phyloP scores from a whole-genome alignment of 2,797 vertebrate species.

The Channa striata region DNA sequence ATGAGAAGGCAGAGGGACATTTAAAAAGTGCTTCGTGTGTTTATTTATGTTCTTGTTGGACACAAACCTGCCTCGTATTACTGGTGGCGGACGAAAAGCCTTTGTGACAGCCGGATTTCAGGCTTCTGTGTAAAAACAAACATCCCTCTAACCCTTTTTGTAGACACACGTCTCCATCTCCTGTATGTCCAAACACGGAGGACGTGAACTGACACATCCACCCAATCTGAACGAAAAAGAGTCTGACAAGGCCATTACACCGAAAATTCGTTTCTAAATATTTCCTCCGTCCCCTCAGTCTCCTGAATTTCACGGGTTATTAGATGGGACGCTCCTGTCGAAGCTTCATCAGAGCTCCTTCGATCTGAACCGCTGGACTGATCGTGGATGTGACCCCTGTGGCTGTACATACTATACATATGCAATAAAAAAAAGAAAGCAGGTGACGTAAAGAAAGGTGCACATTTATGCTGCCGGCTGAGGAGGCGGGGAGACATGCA shows the following conservation, averaged over 20 bases:
- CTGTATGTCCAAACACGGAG: slow-evolving; percentile 29
- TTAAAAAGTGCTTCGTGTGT: too few species aligned
- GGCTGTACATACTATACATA: not conserved
- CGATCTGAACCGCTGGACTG: slow-evolving; percentile 43
- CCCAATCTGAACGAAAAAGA: slow-evolving; percentile 13
- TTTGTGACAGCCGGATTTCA: slow-evolving; percentile 27
- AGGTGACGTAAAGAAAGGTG: slow-evolving; percentile 43
- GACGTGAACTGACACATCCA: slow-evolving; percentile 33
- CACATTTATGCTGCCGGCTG: slow-evolving; percentile 67
- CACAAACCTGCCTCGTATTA: slow-evolving; percentile 4
- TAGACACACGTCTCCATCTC: slow-evolving; percentile 23
- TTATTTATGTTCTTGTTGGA: slow-evolving; percentile 2
- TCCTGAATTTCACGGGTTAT: slow-evolving; percentile 46
- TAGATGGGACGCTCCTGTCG: slow-evolving; percentile 54
- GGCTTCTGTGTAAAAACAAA: slow-evolving; percentile 42
- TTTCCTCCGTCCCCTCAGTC: slow-evolving; percentile 18
- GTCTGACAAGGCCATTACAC: slow-evolving; percentile 48
- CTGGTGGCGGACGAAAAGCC: slow-evolving; percentile 7
- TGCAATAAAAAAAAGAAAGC: slow-evolving; percentile 14
- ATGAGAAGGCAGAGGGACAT: too few species aligned
- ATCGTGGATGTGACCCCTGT: slow-evolving; percentile 6
- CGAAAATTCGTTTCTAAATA: slow-evolving; percentile 42
- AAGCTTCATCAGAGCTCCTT: slow-evolving; percentile 72
- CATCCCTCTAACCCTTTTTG: slow-evolving; percentile 14
- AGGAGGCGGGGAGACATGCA: slow-evolving; percentile 63